Percentiles rank a stretch among this genome's conserved stretches.
phyloP scores from a whole-genome alignment of 2,113 vertebrate species.

The Microcebus jonahi region DNA sequence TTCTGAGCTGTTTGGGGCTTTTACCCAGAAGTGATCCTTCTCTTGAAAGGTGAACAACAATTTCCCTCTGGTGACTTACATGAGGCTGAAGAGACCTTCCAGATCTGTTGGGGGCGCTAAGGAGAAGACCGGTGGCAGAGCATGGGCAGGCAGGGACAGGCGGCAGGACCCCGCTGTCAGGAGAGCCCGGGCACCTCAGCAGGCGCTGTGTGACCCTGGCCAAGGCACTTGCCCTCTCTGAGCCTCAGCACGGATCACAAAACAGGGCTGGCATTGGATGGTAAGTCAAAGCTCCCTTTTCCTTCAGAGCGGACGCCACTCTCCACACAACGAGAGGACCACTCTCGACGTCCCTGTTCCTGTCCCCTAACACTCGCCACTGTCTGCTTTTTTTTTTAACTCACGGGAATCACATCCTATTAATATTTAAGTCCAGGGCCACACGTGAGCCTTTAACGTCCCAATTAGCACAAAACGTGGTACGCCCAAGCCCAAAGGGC shows the following conservation, averaged over 20 bases:
- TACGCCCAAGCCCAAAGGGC: background rate
- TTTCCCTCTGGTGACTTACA: slow-evolving; percentile 87
- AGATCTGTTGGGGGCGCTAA: slow-evolving; percentile 88
- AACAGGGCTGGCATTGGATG: background rate
- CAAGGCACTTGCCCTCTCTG: background rate
- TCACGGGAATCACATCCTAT: background rate
- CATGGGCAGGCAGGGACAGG: fast-evolving
- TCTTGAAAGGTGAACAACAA: background rate
- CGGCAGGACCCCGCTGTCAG: background rate
- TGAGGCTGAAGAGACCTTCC: slow-evolving; percentile 96
- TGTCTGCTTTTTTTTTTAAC: background rate
- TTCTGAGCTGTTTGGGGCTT: background rate
- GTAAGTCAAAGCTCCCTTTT: background rate
- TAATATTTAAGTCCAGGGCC: background rate
- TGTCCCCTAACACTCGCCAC: too few relatives aligned
- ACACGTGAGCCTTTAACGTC: background rate
- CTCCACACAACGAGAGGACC: background rate
- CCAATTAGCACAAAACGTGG: background rate
- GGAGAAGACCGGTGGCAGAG: background rate
- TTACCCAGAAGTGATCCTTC: background rate
- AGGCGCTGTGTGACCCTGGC: background rate
- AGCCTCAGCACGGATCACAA: background rate
- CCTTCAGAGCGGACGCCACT: background rate
- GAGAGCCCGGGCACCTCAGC: background rate
- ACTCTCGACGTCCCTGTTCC: background rate